Conservation (phyloP, 1,140 invertebrate species). For the Zaprionus inermis region DNA sequence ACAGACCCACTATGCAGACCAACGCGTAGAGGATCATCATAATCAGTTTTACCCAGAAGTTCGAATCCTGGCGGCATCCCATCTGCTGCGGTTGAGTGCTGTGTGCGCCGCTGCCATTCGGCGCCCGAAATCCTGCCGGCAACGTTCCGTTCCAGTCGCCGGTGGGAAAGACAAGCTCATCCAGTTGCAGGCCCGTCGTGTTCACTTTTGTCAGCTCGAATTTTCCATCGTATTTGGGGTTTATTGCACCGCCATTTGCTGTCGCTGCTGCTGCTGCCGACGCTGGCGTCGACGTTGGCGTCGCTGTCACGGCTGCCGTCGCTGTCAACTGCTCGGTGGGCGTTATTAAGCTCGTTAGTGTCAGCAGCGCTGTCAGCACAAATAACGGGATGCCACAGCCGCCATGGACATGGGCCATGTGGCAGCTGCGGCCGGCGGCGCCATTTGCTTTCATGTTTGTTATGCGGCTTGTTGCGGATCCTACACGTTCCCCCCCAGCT, state of each 20-base stretch:
- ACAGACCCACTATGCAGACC: constrained; percentile 94
- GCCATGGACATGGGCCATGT: constrained; percentile 48
- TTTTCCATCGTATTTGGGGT: background rate
- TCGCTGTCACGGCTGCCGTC: constrained; percentile 42
- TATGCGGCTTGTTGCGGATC: constrained; percentile 27
- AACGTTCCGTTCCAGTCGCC: constrained; percentile 21
- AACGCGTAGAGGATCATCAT: constrained; percentile 90
- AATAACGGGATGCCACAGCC: constrained; percentile 71
- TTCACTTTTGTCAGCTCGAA: constrained; percentile 42
- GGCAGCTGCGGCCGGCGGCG: constrained; percentile 61
- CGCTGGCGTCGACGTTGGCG: constrained; percentile 11
- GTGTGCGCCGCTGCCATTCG: constrained; percentile 23
- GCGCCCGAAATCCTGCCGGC: constrained; percentile 32
- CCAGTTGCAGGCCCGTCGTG: constrained; percentile 32
- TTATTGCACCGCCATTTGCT: background rate
- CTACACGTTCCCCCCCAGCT: background rate
- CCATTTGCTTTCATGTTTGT: constrained; percentile 69
- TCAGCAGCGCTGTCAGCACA: constrained; percentile 75
- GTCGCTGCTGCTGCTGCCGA: constrained; percentile 6
- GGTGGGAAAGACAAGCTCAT: constrained; percentile 12
- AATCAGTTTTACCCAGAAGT: constrained; percentile 85
- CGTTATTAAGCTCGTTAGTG: constrained; percentile 82
- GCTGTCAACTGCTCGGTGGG: constrained; percentile 77
- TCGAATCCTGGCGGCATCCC: constrained; percentile 83
- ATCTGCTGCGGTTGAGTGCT: background rate